phyloP scores from a whole-genome alignment of 2,888 invertebrate genomes.

The Leptinotarsa peninsularis region DNA sequence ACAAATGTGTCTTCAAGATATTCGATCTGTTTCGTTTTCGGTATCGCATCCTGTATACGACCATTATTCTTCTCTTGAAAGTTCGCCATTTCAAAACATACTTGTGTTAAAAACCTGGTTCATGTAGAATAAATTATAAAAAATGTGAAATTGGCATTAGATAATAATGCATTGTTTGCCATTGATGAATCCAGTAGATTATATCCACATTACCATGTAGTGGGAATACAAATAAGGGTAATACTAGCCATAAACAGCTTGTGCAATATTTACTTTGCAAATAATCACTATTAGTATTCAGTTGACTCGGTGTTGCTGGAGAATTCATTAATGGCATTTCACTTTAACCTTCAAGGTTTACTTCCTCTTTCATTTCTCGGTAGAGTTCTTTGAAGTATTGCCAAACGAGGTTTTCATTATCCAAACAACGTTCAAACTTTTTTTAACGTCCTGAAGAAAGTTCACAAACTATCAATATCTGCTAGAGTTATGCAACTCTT shows the following conservation, averaged over 20 bases:
- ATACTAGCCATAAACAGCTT: not conserved
- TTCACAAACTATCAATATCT: too few relatives aligned
- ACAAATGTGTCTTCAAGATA: too few relatives aligned
- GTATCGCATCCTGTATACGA: too few relatives aligned
- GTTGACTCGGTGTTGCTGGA: not conserved
- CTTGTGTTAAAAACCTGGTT: not conserved
- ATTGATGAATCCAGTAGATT: slow-evolving; percentile 1
- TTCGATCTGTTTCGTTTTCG: too few relatives aligned
- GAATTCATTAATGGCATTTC: slow-evolving; percentile 5
- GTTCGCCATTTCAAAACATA: not conserved
- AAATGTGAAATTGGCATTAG: not conserved
- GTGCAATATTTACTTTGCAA: not conserved
- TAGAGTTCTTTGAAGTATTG: not conserved
- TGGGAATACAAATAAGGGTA: not conserved
- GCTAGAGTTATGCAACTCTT: too few relatives aligned
- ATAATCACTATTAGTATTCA: slow-evolving; percentile 9
- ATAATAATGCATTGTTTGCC: not conserved
- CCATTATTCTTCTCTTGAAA: too few relatives aligned
- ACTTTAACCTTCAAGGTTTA: slow-evolving; percentile 2
- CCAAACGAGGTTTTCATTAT: not conserved
- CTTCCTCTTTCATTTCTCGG: not conserved
- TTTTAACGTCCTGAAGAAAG: not conserved
- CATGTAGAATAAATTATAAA: not conserved
- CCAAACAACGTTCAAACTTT: not conserved
- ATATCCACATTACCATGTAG: not conserved